Base-by-base conservation (phyloP, 2,797 vertebrate species). In the Hippopotamyrus pictus region DNA sequence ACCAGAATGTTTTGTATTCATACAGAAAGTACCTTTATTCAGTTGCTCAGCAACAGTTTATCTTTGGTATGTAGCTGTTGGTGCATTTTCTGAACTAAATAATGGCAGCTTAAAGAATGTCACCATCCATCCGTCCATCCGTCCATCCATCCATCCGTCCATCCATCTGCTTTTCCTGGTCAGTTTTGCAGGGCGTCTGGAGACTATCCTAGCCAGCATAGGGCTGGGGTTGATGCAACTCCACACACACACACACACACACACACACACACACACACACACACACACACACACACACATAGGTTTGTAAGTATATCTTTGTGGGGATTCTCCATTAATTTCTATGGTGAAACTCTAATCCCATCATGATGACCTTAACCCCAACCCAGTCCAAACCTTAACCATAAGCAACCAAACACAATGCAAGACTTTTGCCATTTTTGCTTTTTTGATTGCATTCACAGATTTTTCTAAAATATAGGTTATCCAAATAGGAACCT, bases 1-100 rank as follows among this genome's bases (percentile, higher is more conserved):
- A 85, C 88, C 82, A 91, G 92, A 93, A 93, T 44, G 5, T 89
- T 90, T 93, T 92, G 89, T 57, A 91, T 93, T 94, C 94, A 94
- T 93, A 93, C 92, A 91, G 94, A 93, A 93, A 93, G 92, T 94
- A 93, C 93, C 94, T 0, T 51, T 93, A 93, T 94, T 91, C 14
- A 46, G 95, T 96, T 96, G 95, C 95, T 94, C 94, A 95, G 96
- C 96, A 96, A 96, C 95, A 44, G 33, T 93, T 94, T 29, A 51
- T 85, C 82, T 51, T 85, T 51, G 46, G 19, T 85, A 85, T 12
- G 82, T 85, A 82, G 17, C 29, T 82, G 41, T 51, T n/a, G 82
- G 65, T 73, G 37, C 44, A 51, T 51, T 84, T 51, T 51, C 82
- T 51, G 82, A 84, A 44, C 82, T 50, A 51, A 48, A 8, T 22